A percentile compares a stretch with the other conserved stretches of the same genome.
These are phyloP conservation scores for Dasyprocta punctata DNA, from an alignment of 2,113 vertebrate genomes.

Conservation along the genomic window DNA sequence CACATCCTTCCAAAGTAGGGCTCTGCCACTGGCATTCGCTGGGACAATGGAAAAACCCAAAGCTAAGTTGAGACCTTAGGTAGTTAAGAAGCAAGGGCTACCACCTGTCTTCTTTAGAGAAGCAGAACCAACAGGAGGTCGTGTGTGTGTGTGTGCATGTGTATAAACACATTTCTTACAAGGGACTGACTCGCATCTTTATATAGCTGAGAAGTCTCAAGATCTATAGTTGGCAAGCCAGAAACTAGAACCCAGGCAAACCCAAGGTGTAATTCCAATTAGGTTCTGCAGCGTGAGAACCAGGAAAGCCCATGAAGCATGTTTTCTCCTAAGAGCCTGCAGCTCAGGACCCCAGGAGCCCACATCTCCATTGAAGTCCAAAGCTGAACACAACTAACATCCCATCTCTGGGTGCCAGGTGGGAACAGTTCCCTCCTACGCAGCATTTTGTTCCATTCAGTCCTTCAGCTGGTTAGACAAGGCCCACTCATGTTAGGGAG, in stretches of 20 bases:
- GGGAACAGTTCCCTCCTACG: too few relatives aligned
- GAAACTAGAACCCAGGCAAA: background rate
- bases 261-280: too few relatives aligned
- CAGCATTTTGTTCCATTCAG: background rate
- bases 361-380: fast-evolving
- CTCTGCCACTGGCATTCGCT: background rate
- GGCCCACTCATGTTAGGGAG: background rate
- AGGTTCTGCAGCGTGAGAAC: background rate
- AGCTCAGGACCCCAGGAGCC: background rate
- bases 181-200: fast-evolving
- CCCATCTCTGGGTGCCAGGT: background rate
- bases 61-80: background rate
- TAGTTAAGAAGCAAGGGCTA: background rate
- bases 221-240: fast-evolving
- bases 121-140: fast-evolving
- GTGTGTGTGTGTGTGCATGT: fast-evolving
- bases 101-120: background rate
- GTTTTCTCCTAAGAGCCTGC: background rate
- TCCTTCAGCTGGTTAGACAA: background rate
- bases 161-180: background rate
- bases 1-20: too few relatives aligned
- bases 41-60: fast-evolving
- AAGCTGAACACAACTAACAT: background rate
- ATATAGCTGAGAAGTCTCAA: background rate
- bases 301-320: fast-evolving